A percentile compares a stretch with the other conserved stretches of the same genome.
phyloP scores from a whole-genome alignment of 2,888 invertebrate genomes.

The Nomada flava region DNA sequence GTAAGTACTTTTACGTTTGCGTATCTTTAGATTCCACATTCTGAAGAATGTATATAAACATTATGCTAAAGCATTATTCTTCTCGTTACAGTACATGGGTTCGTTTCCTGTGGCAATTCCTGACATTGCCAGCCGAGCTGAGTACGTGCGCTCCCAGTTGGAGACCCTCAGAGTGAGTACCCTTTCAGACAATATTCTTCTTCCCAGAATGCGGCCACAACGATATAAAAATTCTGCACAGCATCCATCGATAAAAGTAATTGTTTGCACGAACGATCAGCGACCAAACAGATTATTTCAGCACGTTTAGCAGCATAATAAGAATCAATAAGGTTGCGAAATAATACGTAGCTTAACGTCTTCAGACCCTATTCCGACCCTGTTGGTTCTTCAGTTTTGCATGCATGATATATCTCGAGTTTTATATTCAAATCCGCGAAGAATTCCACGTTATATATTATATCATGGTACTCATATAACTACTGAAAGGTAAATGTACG shows the following conservation, averaged over 20 bases:
- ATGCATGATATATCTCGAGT: slow-evolving; percentile 74
- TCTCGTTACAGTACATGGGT: slow-evolving; percentile 89
- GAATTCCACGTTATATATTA: too few relatives aligned
- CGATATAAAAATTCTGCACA: background rate
- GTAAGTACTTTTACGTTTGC: background rate
- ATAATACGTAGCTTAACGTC: slow-evolving; percentile 74
- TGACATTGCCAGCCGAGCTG: slow-evolving; percentile 88
- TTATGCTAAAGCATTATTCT: slow-evolving; percentile 46
- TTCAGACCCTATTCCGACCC: slow-evolving; percentile 64
- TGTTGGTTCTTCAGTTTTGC: slow-evolving; percentile 75
- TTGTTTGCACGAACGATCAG: slow-evolving; percentile 13
- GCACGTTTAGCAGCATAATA: slow-evolving; percentile 78
- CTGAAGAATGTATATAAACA: background rate
- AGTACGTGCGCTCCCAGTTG: slow-evolving; percentile 87
- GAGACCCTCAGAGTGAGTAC: slow-evolving; percentile 87
- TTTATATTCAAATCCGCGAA: slow-evolving; percentile 68
- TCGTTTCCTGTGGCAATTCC: slow-evolving; percentile 91
- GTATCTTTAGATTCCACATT: background rate
- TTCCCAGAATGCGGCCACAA: background rate
- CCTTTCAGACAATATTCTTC: slow-evolving; percentile 41
- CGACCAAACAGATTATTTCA: slow-evolving; percentile 76
- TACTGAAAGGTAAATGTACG: background rate
- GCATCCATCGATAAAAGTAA: background rate
- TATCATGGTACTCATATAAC: background rate
- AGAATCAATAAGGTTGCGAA: slow-evolving; percentile 78